Percentiles rank a stretch among this genome's conserved stretches.
These are phyloP conservation scores for Drosophila nigrodunni DNA, from an alignment of 1,140 invertebrate species.

Conservation along the genomic window DNA sequence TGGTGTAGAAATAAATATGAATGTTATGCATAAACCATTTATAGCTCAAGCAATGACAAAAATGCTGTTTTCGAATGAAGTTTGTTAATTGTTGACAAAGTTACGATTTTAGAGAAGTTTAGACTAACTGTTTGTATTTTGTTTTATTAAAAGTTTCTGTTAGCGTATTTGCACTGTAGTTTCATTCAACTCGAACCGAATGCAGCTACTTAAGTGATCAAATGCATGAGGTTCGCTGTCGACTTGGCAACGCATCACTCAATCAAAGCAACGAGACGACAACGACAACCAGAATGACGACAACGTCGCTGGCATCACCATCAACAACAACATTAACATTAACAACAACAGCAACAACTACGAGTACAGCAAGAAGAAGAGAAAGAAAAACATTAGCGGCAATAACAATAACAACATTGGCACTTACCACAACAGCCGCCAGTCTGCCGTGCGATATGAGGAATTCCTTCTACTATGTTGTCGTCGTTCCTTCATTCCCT, in stretches of 20 bases:
- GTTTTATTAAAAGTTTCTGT: neutral
- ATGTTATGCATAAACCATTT: too few relatives aligned
- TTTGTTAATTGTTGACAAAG: too few relatives aligned
- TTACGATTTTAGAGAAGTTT: too few relatives aligned
- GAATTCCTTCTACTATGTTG: conserved; percentile 22
- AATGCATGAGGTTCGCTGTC: conserved; percentile 42
- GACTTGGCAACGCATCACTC: conserved; percentile 39
- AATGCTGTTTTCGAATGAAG: too few relatives aligned
- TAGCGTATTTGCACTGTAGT: neutral
- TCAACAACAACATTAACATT: conserved; percentile 3
- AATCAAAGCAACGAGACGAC: conserved; percentile 33
- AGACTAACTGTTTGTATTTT: neutral
- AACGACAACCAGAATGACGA: conserved; percentile 5
- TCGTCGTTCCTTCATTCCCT: neutral
- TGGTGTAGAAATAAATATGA: neutral
- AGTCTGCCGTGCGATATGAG: conserved; percentile 29
- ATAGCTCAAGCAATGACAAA: too few relatives aligned
- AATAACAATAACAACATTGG: conserved; percentile 32
- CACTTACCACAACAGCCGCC: conserved; percentile 11
- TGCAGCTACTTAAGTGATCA: conserved; percentile 26
- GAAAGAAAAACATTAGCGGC: conserved; percentile 10
- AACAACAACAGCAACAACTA: neutral
- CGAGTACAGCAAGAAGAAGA: conserved; percentile 6
- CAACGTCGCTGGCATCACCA: neutral
- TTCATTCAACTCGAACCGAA: conserved; percentile 8